These are phyloP conservation scores for Brachionus manjavacas DNA, from an alignment of 1,140 invertebrate genomes.

Conservation along the genomic window DNA sequence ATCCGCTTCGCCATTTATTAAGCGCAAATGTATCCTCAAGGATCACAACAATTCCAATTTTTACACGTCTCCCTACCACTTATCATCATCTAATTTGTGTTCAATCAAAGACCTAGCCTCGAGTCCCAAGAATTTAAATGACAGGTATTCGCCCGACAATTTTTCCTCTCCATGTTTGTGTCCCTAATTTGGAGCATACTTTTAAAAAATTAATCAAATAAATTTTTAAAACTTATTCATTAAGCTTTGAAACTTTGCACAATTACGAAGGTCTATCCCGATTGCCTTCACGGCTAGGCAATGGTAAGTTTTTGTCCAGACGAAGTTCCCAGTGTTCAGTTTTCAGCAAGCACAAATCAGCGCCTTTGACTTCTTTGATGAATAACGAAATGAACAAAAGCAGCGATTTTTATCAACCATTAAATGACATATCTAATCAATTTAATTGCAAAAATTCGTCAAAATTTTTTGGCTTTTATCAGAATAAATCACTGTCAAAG, in stretches of 20 bases:
- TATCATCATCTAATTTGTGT: constrained; percentile 15
- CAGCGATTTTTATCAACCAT: background rate
- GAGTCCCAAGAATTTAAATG: constrained; percentile 24
- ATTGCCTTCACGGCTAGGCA: background rate
- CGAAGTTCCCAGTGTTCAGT: background rate
- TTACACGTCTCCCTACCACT: background rate
- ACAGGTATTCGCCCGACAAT: background rate
- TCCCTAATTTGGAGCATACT: no score
- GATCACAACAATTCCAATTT: constrained; percentile 19
- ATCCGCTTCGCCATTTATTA: background rate
- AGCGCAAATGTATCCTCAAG: constrained; percentile 2
- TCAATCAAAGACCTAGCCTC: background rate
- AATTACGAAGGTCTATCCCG: background rate
- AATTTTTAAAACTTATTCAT: background rate
- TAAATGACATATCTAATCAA: constrained; percentile 37
- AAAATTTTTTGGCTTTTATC: background rate
- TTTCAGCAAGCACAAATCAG: constrained; percentile 15
- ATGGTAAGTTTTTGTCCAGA: background rate
- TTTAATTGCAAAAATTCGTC: constrained; percentile 10
- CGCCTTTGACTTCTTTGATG: background rate
- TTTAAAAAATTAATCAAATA: background rate
- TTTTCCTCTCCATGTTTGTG: no score
- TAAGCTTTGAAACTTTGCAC: constrained; percentile 11
- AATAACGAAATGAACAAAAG: background rate
- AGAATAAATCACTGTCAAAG: background rate